phyloP scores from a whole-genome alignment of 2,797 vertebrate species.

The Parambassis ranga region DNA sequence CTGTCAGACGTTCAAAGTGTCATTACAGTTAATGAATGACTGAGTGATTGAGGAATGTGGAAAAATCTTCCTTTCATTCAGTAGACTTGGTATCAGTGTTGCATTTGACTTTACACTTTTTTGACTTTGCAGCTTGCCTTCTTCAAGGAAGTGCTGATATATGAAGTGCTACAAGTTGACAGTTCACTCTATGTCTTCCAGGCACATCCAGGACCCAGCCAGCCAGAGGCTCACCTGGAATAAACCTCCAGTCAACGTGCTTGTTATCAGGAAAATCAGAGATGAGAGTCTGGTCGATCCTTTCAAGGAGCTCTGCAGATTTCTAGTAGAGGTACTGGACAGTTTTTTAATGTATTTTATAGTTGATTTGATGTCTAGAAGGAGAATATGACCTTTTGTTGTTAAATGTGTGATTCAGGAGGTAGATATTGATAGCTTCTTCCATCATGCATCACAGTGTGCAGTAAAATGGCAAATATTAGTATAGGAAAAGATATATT shows the following conservation, averaged over 20 bases:
- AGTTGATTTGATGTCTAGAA: too few relatives aligned
- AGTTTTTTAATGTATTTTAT: background rate
- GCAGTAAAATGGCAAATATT: too few relatives aligned
- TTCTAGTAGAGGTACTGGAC: slow-evolving; percentile 78
- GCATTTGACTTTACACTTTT: too few relatives aligned
- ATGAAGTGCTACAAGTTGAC: too few relatives aligned
- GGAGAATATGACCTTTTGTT: too few relatives aligned
- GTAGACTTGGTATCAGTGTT: background rate
- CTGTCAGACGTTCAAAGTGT: slow-evolving; percentile 6
- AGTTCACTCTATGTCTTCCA: too few relatives aligned
- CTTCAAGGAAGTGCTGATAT: too few relatives aligned
- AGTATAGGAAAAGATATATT: too few relatives aligned
- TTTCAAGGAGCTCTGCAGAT: slow-evolving; percentile 85
- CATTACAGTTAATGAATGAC: slow-evolving; percentile 44
- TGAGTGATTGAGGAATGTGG: background rate
- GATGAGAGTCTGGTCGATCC: slow-evolving; percentile 83
- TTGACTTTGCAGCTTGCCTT: background rate
- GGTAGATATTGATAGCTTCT: too few relatives aligned
- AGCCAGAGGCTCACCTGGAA: slow-evolving; percentile 86
- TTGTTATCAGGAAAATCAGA: slow-evolving; percentile 83
- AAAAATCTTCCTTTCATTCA: background rate
- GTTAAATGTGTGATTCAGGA: too few relatives aligned
- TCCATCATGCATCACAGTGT: too few relatives aligned
- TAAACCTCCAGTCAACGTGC: slow-evolving; percentile 82
- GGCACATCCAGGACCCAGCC: slow-evolving; percentile 87